Evolutionary conservation across 2,888 invertebrate species (phyloP).

Genomic region (Pterobdella sp.): DNA sequence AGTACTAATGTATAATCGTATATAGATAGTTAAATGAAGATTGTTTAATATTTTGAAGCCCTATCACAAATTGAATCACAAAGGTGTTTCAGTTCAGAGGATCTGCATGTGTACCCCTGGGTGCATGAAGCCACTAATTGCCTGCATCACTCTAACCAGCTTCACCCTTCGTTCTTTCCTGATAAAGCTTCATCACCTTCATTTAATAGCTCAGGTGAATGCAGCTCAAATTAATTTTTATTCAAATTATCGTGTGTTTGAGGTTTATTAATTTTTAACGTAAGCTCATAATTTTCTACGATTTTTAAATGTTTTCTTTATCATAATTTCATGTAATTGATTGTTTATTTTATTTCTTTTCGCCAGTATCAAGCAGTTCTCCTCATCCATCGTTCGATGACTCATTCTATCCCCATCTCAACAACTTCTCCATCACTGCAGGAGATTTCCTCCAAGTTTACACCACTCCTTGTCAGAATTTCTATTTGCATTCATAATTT

Average conservation of each 20-base stretch:
- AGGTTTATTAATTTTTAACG: no score
- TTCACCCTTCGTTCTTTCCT: conserved; percentile 70
- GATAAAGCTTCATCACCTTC: conserved; percentile 57
- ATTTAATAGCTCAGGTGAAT: no score
- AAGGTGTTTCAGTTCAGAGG: background rate
- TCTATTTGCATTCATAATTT: background rate
- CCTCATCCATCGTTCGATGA: background rate
- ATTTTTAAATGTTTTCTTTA: no score
- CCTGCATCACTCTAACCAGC: conserved; percentile 70
- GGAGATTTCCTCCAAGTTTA: conserved; percentile 88
- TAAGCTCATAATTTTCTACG: no score
- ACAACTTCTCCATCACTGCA: conserved; percentile 82
- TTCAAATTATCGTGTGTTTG: no score
- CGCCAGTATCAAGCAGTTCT: background rate
- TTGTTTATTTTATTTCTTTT: no score
- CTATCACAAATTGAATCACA: no score
- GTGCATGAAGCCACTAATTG: conserved; percentile 89
- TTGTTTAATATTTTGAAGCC: no score
- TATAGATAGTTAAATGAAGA: no score
- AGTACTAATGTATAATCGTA: no score
- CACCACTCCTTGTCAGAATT: conserved; percentile 44
- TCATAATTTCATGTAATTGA: no score
- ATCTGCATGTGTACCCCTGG: conserved; percentile 80
- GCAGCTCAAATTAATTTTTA: no score
- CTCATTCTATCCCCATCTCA: conserved; percentile 50